phyloP scores from a whole-genome alignment of 2,888 invertebrate genomes.

The Seira musarum region DNA sequence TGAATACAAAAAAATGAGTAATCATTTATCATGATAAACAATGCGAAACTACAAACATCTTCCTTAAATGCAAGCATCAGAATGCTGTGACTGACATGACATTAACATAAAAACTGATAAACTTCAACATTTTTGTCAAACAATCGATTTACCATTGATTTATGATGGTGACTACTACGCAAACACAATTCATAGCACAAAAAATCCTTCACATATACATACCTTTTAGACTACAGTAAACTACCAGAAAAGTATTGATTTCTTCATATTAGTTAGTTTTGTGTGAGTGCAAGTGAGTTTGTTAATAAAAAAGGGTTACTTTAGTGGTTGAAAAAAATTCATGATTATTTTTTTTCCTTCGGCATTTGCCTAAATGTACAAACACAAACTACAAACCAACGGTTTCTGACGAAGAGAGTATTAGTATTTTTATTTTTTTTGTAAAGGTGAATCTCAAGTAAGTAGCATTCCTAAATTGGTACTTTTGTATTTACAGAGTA shows the following conservation, averaged over 20 bases:
- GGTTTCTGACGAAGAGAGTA: background rate
- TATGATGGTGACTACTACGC: conserved; percentile 4
- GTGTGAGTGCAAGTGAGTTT: conserved; percentile 3
- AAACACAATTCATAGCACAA: too few relatives aligned
- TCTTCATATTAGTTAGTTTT: background rate
- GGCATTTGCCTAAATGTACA: background rate
- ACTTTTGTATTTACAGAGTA: conserved; percentile 26
- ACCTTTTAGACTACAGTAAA: too few relatives aligned
- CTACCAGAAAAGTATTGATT: too few relatives aligned
- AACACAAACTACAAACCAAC: too few relatives aligned
- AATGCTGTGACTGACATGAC: background rate
- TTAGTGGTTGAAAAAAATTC: background rate
- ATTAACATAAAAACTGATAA: conserved; percentile 4
- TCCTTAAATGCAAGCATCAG: background rate
- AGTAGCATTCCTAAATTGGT: conserved; percentile 31
- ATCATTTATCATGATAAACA: conserved; percentile 2
- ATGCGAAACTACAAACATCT: background rate
- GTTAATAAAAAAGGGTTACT: background rate
- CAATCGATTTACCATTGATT: conserved; percentile 10
- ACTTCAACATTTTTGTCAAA: background rate
- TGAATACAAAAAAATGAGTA: conserved; percentile 2
- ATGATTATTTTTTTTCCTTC: background rate
- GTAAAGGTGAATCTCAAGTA: conserved; percentile 51
- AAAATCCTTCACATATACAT: background rate
- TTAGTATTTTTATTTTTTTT: too few relatives aligned